These are phyloP conservation scores for Motacilla alba DNA, from an alignment of 2,113 vertebrate genomes.

Conservation along the genomic window DNA sequence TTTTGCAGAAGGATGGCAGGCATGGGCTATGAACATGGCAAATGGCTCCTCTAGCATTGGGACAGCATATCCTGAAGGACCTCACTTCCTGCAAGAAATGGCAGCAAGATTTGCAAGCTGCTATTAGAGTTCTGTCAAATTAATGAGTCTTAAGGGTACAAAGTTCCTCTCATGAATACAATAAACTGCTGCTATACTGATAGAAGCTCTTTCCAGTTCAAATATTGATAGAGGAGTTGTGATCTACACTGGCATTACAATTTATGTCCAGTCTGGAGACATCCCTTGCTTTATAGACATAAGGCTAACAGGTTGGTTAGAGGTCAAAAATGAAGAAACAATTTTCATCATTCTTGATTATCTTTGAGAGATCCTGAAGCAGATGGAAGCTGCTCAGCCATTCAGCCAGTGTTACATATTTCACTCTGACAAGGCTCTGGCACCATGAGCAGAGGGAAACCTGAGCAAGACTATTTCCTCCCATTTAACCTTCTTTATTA, in stretches of 20 bases:
- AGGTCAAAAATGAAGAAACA: conserved; percentile 70
- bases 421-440: conserved; percentile 66
- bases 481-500: conserved; percentile 46
- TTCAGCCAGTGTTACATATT: conserved; percentile 61
- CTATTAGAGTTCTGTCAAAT: conserved; percentile 35
- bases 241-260: conserved; percentile 45
- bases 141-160: conserved; percentile 40
- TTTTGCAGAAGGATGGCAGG: background rate
- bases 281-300: conserved; percentile 59
- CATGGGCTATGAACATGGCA: background rate
- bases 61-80: background rate
- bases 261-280: conserved; percentile 55
- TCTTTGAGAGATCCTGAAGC: conserved; percentile 66
- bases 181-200: conserved; percentile 16
- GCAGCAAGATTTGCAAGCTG: conserved; percentile 31
- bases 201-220: conserved; percentile 43
- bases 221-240: conserved; percentile 58
- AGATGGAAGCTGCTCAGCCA: conserved; percentile 66
- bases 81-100: background rate
- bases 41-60: background rate
- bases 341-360: conserved; percentile 73
- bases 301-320: conserved; percentile 63
- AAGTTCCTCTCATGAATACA: conserved; percentile 35
- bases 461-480: conserved; percentile 53
- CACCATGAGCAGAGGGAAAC: conserved; percentile 46